Base-by-base conservation (phyloP, 2,888 invertebrate genomes). In the Hypselothyrea guttata region DNA sequence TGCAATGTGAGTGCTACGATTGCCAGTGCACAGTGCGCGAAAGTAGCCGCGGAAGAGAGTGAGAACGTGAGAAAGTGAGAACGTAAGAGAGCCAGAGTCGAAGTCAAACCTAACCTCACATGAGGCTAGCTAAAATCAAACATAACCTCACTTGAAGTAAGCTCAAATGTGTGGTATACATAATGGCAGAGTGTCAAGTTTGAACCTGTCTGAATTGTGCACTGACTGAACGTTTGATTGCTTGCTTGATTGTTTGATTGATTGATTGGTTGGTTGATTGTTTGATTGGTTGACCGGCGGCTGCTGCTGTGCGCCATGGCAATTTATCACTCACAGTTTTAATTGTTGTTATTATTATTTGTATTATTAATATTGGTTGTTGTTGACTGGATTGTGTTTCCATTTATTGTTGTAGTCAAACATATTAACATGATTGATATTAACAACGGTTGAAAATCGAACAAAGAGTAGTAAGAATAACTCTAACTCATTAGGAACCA, bases 341-440 rank as follows among this genome's bases (percentile, higher is more conserved):
- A 44, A 7, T 63, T 41, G 18, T 44, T 34, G 34, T 56, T 59
- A 46, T 66, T 65, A 37, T 55, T 66, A 44, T 49, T 63, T 72
- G n/a, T n/a, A n/a, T n/a, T n/a, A n/a, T n/a, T n/a, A n/a, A n/a
- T n/a, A 52, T 30, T 40, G 33, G 34, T 53, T 58, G 49, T 66
- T 60, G 45, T 56, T 60, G 53, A 57, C 59, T 72, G 56, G 55
- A 69, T 69, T 67, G 71, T 71, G 68, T 71, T 71, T 71, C 63
- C 44, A 51, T 63, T 58, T n/a, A n/a, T 56, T 42, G 33, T 40
- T 31, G 12, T 47, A 44, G 45, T 63, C 59, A 60, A 22, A 22
- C 5, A 22, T 22, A 53, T 15, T 51, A 69, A 71, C 51, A 71
- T 62, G 57, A 71, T 5, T 22, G 51, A 55, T 47, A 54, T 67